Percentiles rank a stretch among this genome's conserved stretches.
Conservation (phyloP, 2,113 vertebrate genomes). For the Hirundichthys speculiger region DNA sequence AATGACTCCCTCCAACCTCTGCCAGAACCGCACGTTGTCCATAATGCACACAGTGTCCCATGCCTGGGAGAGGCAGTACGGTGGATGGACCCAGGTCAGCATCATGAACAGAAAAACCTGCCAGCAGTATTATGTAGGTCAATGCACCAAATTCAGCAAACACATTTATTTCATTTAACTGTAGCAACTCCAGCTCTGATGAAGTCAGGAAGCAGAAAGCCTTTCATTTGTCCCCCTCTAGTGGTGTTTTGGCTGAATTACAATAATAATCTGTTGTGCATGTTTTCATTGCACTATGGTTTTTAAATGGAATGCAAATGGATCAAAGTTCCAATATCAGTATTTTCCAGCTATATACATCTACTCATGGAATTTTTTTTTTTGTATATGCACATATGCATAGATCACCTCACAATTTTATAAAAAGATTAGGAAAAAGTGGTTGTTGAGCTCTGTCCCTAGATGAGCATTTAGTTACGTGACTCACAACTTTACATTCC, state of each 20-base stretch:
- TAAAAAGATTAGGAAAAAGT: slow-evolving; percentile 11
- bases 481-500: slow-evolving; percentile 47
- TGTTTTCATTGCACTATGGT: slow-evolving; percentile 26
- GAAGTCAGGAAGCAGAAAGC: slow-evolving; percentile 1
- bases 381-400: background rate
- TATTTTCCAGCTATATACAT: background rate
- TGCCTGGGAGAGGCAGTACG: slow-evolving; percentile 18
- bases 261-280: slow-evolving; percentile 22
- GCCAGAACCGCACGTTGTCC: slow-evolving; percentile 34
- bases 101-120: slow-evolving; percentile 28
- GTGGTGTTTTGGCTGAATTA: slow-evolving; percentile 47
- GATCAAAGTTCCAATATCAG: background rate
- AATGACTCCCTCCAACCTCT: slow-evolving; percentile 11
- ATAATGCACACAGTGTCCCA: slow-evolving; percentile 34
- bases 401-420: background rate
- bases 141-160: background rate
- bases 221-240: slow-evolving; percentile 54
- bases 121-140: slow-evolving; percentile 12
- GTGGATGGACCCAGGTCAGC: slow-evolving; percentile 45
- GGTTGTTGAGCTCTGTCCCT: background rate
- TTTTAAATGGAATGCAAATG: slow-evolving; percentile 1
- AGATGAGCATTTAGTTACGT: slow-evolving; percentile 3
- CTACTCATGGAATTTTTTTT: slow-evolving; percentile 7
- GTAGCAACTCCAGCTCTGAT: background rate
- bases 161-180: slow-evolving; percentile 17